A percentile compares a stretch with the other conserved stretches of the same genome.
Conservation (phyloP, 1,140 invertebrate genomes). For the Lepidotrigona ventralis region DNA sequence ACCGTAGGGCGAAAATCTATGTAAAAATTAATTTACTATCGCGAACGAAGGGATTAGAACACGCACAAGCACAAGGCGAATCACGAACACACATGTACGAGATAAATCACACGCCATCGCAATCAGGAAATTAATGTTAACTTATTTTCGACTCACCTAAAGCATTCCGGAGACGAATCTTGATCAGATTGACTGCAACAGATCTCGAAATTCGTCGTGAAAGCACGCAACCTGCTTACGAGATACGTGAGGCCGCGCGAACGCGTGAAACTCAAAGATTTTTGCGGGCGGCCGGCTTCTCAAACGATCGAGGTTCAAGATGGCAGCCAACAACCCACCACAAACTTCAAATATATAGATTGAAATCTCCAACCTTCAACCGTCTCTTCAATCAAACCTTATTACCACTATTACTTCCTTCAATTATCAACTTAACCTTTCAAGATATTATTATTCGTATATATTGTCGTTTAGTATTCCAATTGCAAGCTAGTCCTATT, state of each 20-base stretch:
- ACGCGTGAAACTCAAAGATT: conserved; percentile 73
- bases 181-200: conserved; percentile 61
- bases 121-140: conserved; percentile 60
- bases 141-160: conserved; percentile 74
- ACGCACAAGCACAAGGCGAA: conserved; percentile 64
- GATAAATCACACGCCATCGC: conserved; percentile 73
- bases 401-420: background rate
- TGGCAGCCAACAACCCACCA: conserved; percentile 78
- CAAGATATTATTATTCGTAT: background rate
- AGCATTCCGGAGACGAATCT: conserved; percentile 76
- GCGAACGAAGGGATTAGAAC: conserved; percentile 45
- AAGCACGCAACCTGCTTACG: conserved; percentile 59
- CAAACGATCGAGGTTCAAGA: conserved; percentile 78
- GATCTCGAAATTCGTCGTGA: conserved; percentile 60
- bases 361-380: conserved; percentile 26
- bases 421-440: background rate
- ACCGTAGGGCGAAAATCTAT: background rate
- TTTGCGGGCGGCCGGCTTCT: conserved; percentile 78
- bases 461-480: background rate
- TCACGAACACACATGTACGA: conserved; percentile 70
- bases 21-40: conserved; percentile 40
- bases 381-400: background rate
- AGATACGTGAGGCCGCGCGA: conserved; percentile 69
- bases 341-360: conserved; percentile 56
- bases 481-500: too few species aligned